These are phyloP conservation scores for Dorcus parallelipipedus DNA, from an alignment of 2,888 invertebrate genomes.

Conservation along the genomic window DNA sequence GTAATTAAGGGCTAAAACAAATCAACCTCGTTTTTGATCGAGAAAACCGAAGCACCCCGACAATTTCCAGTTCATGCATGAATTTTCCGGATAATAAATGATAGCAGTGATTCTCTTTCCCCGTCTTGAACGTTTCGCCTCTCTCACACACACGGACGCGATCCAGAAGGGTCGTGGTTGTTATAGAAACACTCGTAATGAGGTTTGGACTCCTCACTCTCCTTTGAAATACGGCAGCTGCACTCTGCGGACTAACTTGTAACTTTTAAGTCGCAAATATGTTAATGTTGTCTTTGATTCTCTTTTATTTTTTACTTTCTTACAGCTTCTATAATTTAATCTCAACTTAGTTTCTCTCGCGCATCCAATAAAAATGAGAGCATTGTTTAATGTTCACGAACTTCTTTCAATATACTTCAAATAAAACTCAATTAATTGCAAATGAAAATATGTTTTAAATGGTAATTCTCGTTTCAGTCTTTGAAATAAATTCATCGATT, in stretches of 20 bases:
- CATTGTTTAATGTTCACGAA: too few relatives aligned
- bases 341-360: too few relatives aligned
- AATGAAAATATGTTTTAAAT: too few relatives aligned
- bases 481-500: too few relatives aligned
- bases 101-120: slow-evolving; percentile 32
- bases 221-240: slow-evolving; percentile 30
- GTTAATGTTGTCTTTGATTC: slow-evolving; percentile 26
- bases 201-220: slow-evolving; percentile 33
- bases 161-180: slow-evolving; percentile 39
- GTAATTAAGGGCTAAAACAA: slow-evolving; percentile 19
- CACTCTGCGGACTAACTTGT: slow-evolving; percentile 30
- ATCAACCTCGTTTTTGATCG: slow-evolving; percentile 17
- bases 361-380: too few relatives aligned
- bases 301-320: slow-evolving; percentile 3
- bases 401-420: too few relatives aligned
- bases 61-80: slow-evolving; percentile 35
- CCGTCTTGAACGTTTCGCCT: slow-evolving; percentile 22
- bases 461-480: too few relatives aligned
- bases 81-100: slow-evolving; percentile 38
- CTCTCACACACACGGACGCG: slow-evolving; percentile 26
- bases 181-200: slow-evolving; percentile 41
- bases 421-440: too few relatives aligned
- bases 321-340: not conserved
- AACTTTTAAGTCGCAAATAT: slow-evolving; percentile 30
- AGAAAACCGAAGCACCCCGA: slow-evolving; percentile 22